phyloP scores from a whole-genome alignment of 1,140 invertebrate species.

The Calliopsis andreniformis region DNA sequence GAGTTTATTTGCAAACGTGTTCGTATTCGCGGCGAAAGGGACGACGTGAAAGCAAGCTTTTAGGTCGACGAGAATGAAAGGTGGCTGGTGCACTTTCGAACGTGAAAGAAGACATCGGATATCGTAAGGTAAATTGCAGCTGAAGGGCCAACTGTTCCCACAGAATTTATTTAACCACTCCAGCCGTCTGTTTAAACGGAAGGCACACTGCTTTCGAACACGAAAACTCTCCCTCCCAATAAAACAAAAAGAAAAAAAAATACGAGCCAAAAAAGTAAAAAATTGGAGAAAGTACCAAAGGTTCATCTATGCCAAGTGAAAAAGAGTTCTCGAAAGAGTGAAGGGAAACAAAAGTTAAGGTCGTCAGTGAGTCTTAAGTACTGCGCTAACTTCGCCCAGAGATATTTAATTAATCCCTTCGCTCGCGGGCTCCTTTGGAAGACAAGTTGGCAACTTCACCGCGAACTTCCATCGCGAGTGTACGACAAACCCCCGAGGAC shows the following conservation, averaged over 20 bases:
- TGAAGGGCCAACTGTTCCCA: background rate
- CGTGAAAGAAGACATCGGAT: slow-evolving; percentile 7
- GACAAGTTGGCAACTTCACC: background rate
- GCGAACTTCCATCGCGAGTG: background rate
- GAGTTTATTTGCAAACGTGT: background rate
- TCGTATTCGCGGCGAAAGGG: background rate
- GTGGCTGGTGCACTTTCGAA: background rate
- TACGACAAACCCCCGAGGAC: background rate
- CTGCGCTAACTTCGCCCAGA: background rate
- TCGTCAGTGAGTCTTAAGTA: background rate
- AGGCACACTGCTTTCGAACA: background rate
- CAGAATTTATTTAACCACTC: slow-evolving; percentile 16
- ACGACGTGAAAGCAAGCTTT: background rate
- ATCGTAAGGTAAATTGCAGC: background rate
- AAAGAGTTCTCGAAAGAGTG: no score
- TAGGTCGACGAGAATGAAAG: background rate
- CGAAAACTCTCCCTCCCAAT: background rate
- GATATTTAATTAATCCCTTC: slow-evolving; percentile 23
- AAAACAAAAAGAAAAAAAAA: no score
- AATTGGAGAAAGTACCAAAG: no score
- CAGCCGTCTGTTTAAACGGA: background rate
- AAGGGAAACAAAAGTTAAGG: background rate
- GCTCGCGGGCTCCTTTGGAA: background rate
- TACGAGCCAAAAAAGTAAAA: no score
- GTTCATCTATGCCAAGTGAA: no score